Conservation (phyloP, 2,113 vertebrate species). For the Corythornis vintsioides region DNA sequence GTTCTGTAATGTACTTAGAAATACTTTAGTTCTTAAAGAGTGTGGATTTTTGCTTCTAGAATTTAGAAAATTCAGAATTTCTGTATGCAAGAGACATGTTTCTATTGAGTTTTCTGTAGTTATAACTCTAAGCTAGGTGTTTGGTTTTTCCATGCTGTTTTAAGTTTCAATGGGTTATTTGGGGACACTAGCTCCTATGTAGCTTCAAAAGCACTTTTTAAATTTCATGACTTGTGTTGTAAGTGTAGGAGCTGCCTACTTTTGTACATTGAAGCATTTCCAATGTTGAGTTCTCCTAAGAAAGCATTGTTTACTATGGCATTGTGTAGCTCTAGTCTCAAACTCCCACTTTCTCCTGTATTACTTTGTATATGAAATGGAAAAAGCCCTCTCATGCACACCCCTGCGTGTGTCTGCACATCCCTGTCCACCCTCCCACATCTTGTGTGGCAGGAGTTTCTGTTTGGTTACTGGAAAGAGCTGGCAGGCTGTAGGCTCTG, state of each 20-base stretch:
- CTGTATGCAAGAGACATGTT: neutral
- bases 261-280: neutral
- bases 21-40: neutral
- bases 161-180: neutral
- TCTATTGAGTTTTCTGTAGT: neutral
- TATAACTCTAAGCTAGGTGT: neutral
- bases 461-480: accelerated
- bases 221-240: accelerated
- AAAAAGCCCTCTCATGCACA: neutral
- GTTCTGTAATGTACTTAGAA: neutral
- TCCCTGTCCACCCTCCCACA: too few species aligned
- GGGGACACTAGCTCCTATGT: neutral
- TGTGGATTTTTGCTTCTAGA: neutral
- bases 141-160: neutral
- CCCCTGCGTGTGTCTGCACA: neutral
- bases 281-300: neutral
- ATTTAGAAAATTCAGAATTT: neutral
- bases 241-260: neutral
- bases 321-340: neutral
- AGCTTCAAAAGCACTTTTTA: neutral
- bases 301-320: neutral
- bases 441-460: too few species aligned
- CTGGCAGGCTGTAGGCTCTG: too few species aligned
- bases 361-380: neutral
- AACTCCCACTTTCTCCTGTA: neutral